These are phyloP conservation scores for Lamprologus lemairii DNA, from an alignment of 2,113 vertebrate species.

Conservation along the genomic window DNA sequence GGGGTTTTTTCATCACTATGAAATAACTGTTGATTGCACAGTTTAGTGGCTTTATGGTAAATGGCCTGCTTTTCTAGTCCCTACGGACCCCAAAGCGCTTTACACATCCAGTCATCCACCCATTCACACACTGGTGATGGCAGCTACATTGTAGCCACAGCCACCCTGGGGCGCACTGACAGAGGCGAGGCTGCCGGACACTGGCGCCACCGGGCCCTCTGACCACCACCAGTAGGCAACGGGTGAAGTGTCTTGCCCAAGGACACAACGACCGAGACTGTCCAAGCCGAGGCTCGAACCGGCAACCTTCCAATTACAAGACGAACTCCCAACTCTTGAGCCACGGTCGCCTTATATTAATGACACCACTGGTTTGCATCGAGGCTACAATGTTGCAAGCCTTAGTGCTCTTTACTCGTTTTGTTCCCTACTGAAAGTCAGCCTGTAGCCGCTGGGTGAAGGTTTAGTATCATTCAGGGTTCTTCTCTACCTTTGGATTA, in stretches of 20 bases:
- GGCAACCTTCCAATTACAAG: too few species aligned
- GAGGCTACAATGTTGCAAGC: not conserved
- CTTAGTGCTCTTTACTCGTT: not conserved
- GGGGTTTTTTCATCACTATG: not conserved
- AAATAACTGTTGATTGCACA: not conserved
- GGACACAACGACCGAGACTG: too few species aligned
- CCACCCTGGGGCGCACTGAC: too few species aligned
- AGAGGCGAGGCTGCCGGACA: too few species aligned
- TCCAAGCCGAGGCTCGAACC: too few species aligned
- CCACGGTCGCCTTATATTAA: rapidly evolving
- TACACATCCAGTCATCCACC: rapidly evolving
- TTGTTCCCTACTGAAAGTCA: not conserved
- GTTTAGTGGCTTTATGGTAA: not conserved
- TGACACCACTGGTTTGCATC: not conserved
- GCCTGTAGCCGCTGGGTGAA: not conserved
- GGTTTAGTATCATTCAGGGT: not conserved
- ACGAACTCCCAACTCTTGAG: too few species aligned
- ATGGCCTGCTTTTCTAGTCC: too few species aligned
- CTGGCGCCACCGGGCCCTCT: too few species aligned
- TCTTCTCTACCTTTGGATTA: not conserved
- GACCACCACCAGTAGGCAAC: too few species aligned
- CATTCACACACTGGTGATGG: rapidly evolving
- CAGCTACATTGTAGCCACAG: too few species aligned
- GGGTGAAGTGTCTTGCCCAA: too few species aligned
- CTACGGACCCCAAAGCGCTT: too few species aligned